Base-by-base conservation (phyloP, 2,797 vertebrate genomes). In the Pogoniulus pusillus region DNA sequence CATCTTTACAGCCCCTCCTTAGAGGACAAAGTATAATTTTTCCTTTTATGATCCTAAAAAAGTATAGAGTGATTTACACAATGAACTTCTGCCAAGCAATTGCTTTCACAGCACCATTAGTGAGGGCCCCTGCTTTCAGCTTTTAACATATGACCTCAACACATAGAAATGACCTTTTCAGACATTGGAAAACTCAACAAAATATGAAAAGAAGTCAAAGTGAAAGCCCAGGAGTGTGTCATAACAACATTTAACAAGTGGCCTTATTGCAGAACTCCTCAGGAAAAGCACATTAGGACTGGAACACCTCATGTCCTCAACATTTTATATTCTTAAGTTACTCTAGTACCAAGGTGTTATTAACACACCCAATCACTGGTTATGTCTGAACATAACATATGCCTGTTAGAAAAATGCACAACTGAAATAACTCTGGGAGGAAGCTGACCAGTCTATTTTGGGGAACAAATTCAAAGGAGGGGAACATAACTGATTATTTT, bases 101-200 rank as follows among this genome's bases (percentile, higher is more conserved):
- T 93, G 53, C 69, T 82, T 95, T 83, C 76, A 73, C 59, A 82
- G 66, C 30, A 57, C 78, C 76, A 64, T 94, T 81, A 81, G 35
- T 0, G 0, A 93, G 86, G 82, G 55, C 80, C 66, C n/a, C 75
- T 68, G 30, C 93, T 93, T 89, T 93, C 86, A 90, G 47, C 59
- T 75, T 89, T 91, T 87, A 90, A 85, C 79, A 43, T 63, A 47
- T 70, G 69, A 90, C 84, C 72, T 93, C 76, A 82, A 75, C 70
- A 32, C 78, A 90, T 66, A 4, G 24, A 93, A 95, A 91, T 95
- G 24, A 82, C 88, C 90, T 93, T 95, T 93, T 87, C 66, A 90
- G 73, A 80, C 6, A 0, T 0, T 68, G 76, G 75, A 91, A 91
- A 91, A 75, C 70, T 87, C 69, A 71, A 66, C 35, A 81, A 82